A percentile compares a stretch with the other conserved stretches of the same genome.
Evolutionary conservation across 2,888 invertebrate species (phyloP).

Genomic region (Yponomeuta malinellus): DNA sequence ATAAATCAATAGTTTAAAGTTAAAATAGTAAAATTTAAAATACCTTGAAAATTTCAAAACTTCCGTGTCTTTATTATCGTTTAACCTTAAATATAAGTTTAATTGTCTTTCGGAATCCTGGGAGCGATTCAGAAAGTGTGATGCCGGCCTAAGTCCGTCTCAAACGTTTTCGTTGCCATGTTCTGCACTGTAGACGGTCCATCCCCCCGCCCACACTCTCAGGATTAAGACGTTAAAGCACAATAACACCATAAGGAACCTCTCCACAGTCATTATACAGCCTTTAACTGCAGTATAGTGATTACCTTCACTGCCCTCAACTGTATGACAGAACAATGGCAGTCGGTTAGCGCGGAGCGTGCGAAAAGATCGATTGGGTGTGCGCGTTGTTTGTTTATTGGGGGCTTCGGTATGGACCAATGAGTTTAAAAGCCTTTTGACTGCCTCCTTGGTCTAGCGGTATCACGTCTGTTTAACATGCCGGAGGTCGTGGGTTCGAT

Average conservation of each 20-base stretch:
- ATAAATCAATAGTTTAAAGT: too few species aligned
- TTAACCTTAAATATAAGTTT: too few species aligned
- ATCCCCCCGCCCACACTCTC: neutral
- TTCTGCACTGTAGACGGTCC: neutral
- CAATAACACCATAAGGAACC: slow-evolving; percentile 1
- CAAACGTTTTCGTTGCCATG: neutral
- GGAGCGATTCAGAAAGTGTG: too few species aligned
- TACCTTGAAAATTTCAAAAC: too few species aligned
- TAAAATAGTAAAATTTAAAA: too few species aligned
- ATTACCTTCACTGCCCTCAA: neutral
- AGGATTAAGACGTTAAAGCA: neutral
- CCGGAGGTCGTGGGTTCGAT: too few species aligned
- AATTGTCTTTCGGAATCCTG: too few species aligned
- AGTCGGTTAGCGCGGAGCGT: neutral
- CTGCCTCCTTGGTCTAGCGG: neutral
- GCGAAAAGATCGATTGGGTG: neutral
- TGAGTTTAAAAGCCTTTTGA: neutral
- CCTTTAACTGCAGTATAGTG: neutral
- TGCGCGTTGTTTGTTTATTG: neutral
- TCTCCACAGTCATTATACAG: neutral
- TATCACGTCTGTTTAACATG: too few species aligned
- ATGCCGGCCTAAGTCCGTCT: neutral
- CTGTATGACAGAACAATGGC: neutral
- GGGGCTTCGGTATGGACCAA: neutral
- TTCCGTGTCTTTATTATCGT: too few species aligned